Percentiles rank a stretch among this genome's conserved stretches.
Conservation (phyloP, 2,113 vertebrate genomes). For the sheep (Ovis aries) region DNA sequence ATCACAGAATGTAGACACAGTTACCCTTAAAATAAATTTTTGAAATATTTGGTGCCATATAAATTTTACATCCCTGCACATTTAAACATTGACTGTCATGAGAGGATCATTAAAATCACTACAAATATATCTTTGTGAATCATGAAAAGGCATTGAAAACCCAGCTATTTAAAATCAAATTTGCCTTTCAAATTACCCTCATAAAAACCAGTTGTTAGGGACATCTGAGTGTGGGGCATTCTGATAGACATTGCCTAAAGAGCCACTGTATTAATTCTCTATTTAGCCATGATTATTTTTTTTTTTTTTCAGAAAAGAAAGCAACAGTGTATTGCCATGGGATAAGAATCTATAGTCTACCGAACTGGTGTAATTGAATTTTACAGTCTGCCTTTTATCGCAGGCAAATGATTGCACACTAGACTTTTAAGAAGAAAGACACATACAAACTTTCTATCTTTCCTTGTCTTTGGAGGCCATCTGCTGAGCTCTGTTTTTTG, state of each 20-base stretch:
- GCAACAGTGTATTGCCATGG: constrained; percentile 19
- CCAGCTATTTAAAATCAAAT: constrained; percentile 64
- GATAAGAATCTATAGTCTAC: constrained; percentile 58
- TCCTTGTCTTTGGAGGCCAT: constrained; percentile 39
- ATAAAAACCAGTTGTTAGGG: constrained; percentile 16
- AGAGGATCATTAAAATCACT: constrained; percentile 52
- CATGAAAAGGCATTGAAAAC: constrained; percentile 36
- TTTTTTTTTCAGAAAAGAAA: constrained; percentile 35
- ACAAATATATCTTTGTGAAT: constrained; percentile 46
- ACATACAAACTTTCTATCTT: constrained; percentile 35
- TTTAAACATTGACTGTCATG: neutral
- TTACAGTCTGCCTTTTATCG: constrained; percentile 35
- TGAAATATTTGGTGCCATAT: neutral
- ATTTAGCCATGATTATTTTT: constrained; percentile 11
- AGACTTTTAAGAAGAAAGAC: constrained; percentile 53
- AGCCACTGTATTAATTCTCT: constrained; percentile 32
- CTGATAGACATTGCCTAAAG: neutral
- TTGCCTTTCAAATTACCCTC: constrained; percentile 56
- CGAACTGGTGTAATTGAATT: constrained; percentile 60
- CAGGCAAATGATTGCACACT: constrained; percentile 27
- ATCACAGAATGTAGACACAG: neutral
- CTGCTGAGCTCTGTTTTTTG: constrained; percentile 35
- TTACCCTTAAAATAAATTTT: neutral
- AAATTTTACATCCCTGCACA: neutral
- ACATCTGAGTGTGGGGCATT: neutral